These are phyloP conservation scores for Phalloptychus januarius DNA, from an alignment of 2,797 vertebrate species.

Conservation along the genomic window DNA sequence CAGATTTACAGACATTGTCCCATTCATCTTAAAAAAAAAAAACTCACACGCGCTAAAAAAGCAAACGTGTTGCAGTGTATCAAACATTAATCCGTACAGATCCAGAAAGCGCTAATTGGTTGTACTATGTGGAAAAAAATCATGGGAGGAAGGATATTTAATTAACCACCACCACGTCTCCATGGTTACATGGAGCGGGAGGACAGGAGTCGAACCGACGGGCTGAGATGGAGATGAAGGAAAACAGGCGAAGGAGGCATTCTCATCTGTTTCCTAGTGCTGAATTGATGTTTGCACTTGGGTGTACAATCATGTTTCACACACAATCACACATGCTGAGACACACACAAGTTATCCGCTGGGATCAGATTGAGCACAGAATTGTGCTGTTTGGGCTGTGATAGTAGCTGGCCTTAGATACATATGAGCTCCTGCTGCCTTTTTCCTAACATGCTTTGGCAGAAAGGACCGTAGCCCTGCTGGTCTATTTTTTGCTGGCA, in stretches of 20 bases:
- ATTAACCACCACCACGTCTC: constrained; percentile 72
- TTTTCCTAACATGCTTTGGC: constrained; percentile 46
- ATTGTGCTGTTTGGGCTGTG: constrained; percentile 44
- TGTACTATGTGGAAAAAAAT: constrained; percentile 70
- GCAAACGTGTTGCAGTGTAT: constrained; percentile 25
- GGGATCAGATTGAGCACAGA: constrained; percentile 31
- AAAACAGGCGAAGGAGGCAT: constrained; percentile 33
- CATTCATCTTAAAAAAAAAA: neutral
- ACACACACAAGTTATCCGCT: constrained; percentile 31
- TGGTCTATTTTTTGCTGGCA: constrained; percentile 44
- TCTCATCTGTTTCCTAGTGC: constrained; percentile 45
- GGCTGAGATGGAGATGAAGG: constrained; percentile 54
- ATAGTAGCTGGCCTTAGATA: constrained; percentile 22
- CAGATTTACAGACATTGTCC: constrained; percentile 11
- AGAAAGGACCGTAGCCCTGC: constrained; percentile 28
- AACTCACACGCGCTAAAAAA: constrained; percentile 9
- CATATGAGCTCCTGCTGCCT: constrained; percentile 17
- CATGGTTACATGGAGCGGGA: constrained; percentile 53
- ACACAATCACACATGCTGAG: constrained; percentile 34
- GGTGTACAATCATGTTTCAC: constrained; percentile 63
- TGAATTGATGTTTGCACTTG: constrained; percentile 62
- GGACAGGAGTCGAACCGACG: constrained; percentile 47
- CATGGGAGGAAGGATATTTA: constrained; percentile 74
- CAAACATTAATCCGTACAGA: constrained; percentile 42
- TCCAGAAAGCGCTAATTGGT: constrained; percentile 74